phyloP scores from a whole-genome alignment of 2,888 invertebrate species.

The Caprella mutica region DNA sequence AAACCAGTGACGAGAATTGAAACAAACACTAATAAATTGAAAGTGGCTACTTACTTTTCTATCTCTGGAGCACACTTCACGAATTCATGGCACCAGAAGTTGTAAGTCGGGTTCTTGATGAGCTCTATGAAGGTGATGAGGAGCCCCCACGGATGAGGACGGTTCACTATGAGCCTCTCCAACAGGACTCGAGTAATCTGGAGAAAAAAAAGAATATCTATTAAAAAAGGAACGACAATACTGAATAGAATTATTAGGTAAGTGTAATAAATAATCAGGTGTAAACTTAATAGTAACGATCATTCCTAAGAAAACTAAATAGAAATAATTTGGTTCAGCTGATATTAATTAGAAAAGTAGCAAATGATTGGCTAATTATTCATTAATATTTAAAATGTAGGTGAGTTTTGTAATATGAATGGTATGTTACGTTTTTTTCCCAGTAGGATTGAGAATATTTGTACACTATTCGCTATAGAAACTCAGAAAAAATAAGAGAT shows the following conservation, averaged over 20 bases:
- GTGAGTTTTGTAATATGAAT: no score
- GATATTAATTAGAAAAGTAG: no score
- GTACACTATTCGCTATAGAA: no score
- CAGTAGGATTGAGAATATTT: no score
- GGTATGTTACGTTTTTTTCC: no score
- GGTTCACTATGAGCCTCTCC: constrained; percentile 91
- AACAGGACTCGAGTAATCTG: constrained; percentile 60
- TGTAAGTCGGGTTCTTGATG: constrained; percentile 95
- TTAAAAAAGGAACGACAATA: neutral
- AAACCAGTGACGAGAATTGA: neutral
- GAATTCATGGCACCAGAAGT: constrained; percentile 99
- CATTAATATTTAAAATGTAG: no score
- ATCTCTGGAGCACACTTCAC: constrained; percentile 99
- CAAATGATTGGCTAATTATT: no score
- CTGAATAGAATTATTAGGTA: neutral
- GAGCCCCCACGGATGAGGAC: constrained; percentile 98
- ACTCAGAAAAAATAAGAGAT: no score
- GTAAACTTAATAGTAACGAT: neutral
- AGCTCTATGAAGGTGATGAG: constrained; percentile 97
- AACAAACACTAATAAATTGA: neutral
- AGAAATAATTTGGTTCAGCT: no score
- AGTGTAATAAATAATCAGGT: neutral
- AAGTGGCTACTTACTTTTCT: constrained; percentile 55
- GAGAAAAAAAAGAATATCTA: neutral
- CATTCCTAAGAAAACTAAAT: no score